Percentiles rank a stretch among this genome's conserved stretches.
These are phyloP conservation scores for Trichogramma pretiosum DNA, from an alignment of 1,140 invertebrate species.

Conservation along the genomic window DNA sequence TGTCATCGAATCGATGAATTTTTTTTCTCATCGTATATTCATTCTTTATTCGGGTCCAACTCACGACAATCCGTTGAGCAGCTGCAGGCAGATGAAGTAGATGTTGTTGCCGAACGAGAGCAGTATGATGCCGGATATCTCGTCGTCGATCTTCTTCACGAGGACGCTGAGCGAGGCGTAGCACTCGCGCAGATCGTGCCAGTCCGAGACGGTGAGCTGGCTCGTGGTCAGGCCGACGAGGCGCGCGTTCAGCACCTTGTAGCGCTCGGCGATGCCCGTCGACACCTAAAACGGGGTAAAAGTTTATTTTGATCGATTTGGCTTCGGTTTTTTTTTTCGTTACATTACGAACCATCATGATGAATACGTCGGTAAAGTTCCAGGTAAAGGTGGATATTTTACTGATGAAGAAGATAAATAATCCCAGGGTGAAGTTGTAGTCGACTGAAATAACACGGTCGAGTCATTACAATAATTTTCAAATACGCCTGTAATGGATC, in stretches of 20 bases:
- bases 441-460: constrained; percentile 39
- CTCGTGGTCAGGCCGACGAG: constrained; percentile 16
- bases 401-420: constrained; percentile 45
- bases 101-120: constrained; percentile 62
- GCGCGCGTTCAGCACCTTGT: constrained; percentile 32
- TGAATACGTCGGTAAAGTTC: constrained; percentile 59
- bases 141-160: constrained; percentile 49
- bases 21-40: too few relatives aligned
- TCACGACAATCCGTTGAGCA: constrained; percentile 63
- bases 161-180: constrained; percentile 51
- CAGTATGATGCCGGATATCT: constrained; percentile 52
- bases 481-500: too few relatives aligned
- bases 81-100: constrained; percentile 64
- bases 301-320: background rate
- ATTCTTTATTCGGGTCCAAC: constrained; percentile 14
- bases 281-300: constrained; percentile 26
- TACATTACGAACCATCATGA: constrained; percentile 54
- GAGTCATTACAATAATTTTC: too few relatives aligned
- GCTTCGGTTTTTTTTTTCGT: background rate
- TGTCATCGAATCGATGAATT: too few relatives aligned
- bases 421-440: constrained; percentile 34
- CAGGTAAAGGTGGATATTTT: constrained; percentile 58
- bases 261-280: constrained; percentile 38
- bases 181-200: constrained; percentile 49
- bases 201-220: constrained; percentile 31